Conservation (phyloP, 2,113 vertebrate genomes). For the Corythoichthys haematopterus region DNA sequence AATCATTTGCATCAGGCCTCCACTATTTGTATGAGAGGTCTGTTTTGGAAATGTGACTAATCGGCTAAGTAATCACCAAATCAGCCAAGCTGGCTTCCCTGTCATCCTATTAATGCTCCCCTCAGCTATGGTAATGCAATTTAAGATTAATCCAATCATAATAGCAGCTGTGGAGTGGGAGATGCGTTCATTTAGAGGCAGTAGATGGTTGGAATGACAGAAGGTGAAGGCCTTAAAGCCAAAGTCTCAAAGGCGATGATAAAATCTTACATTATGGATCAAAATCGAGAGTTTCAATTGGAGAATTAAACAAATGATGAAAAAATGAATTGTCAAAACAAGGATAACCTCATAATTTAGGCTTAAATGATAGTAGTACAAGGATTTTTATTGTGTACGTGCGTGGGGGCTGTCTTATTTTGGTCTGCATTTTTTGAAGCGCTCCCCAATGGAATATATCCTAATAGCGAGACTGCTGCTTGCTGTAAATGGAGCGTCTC, state of each 20-base stretch:
- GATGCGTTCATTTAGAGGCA: slow-evolving; percentile 36
- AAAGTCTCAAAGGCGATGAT: slow-evolving; percentile 6
- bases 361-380: slow-evolving; percentile 2
- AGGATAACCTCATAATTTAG: slow-evolving; percentile 11
- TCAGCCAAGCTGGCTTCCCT: slow-evolving; percentile 32
- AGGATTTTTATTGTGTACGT: slow-evolving; percentile 2
- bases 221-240: slow-evolving; percentile 5
- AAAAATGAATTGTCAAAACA: neutral
- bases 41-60: slow-evolving; percentile 41
- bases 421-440: slow-evolving; percentile 25
- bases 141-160: slow-evolving; percentile 52
- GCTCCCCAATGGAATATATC: slow-evolving; percentile 22
- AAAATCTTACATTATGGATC: neutral
- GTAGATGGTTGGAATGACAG: slow-evolving; percentile 19
- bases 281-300: neutral
- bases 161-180: slow-evolving; percentile 39
- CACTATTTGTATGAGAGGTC: slow-evolving; percentile 18
- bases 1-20: slow-evolving; percentile 1
- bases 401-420: slow-evolving; percentile 16
- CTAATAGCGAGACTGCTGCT: slow-evolving; percentile 22
- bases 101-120: slow-evolving; percentile 45
- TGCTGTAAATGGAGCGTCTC: slow-evolving; percentile 45
- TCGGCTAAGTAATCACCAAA: slow-evolving; percentile 56
- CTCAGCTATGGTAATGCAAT: slow-evolving; percentile 47
- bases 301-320: neutral